Percentiles rank a stretch among this genome's conserved stretches.
These are phyloP conservation scores for Drosophila virilis DNA, from an alignment of 1,140 invertebrate genomes.

Conservation along the genomic window DNA sequence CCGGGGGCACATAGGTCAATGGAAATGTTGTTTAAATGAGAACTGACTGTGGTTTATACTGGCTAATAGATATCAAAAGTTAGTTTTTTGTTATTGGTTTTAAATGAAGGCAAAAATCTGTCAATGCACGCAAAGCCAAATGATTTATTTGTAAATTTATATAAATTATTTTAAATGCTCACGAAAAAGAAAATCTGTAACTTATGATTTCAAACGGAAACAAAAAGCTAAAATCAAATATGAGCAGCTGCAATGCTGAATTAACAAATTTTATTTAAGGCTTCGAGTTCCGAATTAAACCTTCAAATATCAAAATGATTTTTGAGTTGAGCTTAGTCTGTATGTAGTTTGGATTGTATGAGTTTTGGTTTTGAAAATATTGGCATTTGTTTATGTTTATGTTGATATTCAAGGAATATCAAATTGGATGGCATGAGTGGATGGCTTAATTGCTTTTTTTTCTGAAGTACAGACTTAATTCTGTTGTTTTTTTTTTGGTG, in stretches of 20 bases:
- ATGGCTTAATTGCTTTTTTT: conserved; percentile 2
- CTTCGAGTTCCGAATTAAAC: not conserved
- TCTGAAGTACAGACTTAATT: not conserved
- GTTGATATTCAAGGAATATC: not conserved
- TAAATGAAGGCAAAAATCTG: conserved; percentile 15
- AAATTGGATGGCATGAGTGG: conserved; percentile 1
- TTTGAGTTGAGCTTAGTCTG: conserved; percentile 13
- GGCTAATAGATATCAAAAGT: conserved; percentile 15
- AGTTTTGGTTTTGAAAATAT: not conserved
- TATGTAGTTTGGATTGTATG: not conserved
- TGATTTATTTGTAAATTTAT: not conserved
- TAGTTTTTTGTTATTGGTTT: conserved; percentile 8
- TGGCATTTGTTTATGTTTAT: not conserved
- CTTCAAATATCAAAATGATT: conserved; percentile 21
- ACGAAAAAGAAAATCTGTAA: not conserved
- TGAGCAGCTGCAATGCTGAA: conserved; percentile 15
- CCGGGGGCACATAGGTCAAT: conserved; percentile 9
- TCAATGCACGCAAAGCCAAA: conserved; percentile 35
- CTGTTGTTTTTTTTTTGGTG: conserved; percentile 13
- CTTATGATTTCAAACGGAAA: not conserved
- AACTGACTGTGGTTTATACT: conserved; percentile 22
- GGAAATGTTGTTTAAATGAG: conserved; percentile 20
- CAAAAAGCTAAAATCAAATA: conserved; percentile 6
- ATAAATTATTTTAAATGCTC: not conserved
- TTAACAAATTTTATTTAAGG: not conserved